Conservation (phyloP, 92 coral and sea anemone genomes). For the Palythoa heliodiscus region DNA sequence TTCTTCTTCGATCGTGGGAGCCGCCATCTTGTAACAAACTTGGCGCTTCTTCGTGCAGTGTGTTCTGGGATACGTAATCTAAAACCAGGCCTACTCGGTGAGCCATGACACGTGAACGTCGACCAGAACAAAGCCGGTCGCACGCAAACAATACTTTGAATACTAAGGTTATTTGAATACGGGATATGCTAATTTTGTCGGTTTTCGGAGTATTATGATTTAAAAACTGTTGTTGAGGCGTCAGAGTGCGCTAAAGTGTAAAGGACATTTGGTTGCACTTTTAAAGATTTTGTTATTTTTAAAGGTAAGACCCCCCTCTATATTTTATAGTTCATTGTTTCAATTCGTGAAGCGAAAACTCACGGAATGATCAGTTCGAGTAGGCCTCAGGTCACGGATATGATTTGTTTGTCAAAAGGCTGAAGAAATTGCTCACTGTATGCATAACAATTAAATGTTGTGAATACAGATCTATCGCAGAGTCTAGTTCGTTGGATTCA, state of each 20-base stretch:
- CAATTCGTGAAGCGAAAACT: not conserved
- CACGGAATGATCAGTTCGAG: not conserved
- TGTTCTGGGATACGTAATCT: slow-evolving; percentile 45
- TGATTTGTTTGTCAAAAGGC: not conserved
- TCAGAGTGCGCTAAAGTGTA: slow-evolving; percentile 21
- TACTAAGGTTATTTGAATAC: too few species aligned
- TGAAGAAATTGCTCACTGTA: not conserved
- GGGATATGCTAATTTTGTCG: slow-evolving; percentile 12
- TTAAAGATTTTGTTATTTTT: not conserved
- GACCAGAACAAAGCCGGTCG: too few species aligned
- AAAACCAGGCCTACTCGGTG: slow-evolving; percentile 7
- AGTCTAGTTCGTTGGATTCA: not conserved
- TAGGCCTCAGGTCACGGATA: not conserved
- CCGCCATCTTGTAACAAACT: slow-evolving; percentile 86
- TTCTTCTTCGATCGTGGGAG: slow-evolving; percentile 58
- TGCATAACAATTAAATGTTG: not conserved
- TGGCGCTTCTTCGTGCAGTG: slow-evolving; percentile 72
- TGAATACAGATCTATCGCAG: not conserved
- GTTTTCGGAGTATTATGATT: not conserved
- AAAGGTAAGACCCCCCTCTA: slow-evolving; percentile 14
- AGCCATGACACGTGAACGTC: not conserved
- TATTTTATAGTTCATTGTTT: not conserved
- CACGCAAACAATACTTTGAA: too few species aligned
- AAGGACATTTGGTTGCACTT: not conserved
- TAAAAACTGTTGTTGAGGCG: not conserved